These are phyloP conservation scores for Stenoptilia bipunctidactyla DNA, from an alignment of 2,888 invertebrate genomes.

Conservation along the genomic window DNA sequence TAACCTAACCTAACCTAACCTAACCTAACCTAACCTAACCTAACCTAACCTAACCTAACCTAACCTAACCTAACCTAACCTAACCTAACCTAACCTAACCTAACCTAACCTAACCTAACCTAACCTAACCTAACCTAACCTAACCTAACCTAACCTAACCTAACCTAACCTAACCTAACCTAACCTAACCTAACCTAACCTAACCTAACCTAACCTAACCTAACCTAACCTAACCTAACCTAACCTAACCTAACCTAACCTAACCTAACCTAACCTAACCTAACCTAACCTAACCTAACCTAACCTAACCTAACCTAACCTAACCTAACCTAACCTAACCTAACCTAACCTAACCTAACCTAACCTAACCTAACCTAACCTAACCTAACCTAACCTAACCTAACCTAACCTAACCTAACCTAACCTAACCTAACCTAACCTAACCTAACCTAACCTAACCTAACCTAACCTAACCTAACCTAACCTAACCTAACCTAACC, in stretches of 20 bases:
- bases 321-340: slow-evolving; percentile 9
- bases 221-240: slow-evolving; percentile 15
- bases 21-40: slow-evolving; percentile 18
- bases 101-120: slow-evolving; percentile 15
- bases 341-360: slow-evolving; percentile 10
- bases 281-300: slow-evolving; percentile 9
- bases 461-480: slow-evolving; percentile 11
- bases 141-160: slow-evolving; percentile 14
- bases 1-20: slow-evolving; percentile 13
- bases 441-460: slow-evolving; percentile 10
- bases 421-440: slow-evolving; percentile 11
- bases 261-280: slow-evolving; percentile 9
- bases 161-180: slow-evolving; percentile 12
- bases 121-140: slow-evolving; percentile 12
- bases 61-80: slow-evolving; percentile 17
- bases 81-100: slow-evolving; percentile 11
- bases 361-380: slow-evolving; percentile 10
- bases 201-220: slow-evolving; percentile 13
- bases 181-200: slow-evolving; percentile 11
- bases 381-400: slow-evolving; percentile 11
- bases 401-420: slow-evolving; percentile 11
- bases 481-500: slow-evolving; percentile 11
- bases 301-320: slow-evolving; percentile 9
- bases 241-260: slow-evolving; percentile 12
- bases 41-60: slow-evolving; percentile 20